Percentiles rank a stretch among this genome's conserved stretches.
These are phyloP conservation scores for Nothoprocta pentlandii DNA, from an alignment of 2,113 vertebrate species.

Conservation along the genomic window DNA sequence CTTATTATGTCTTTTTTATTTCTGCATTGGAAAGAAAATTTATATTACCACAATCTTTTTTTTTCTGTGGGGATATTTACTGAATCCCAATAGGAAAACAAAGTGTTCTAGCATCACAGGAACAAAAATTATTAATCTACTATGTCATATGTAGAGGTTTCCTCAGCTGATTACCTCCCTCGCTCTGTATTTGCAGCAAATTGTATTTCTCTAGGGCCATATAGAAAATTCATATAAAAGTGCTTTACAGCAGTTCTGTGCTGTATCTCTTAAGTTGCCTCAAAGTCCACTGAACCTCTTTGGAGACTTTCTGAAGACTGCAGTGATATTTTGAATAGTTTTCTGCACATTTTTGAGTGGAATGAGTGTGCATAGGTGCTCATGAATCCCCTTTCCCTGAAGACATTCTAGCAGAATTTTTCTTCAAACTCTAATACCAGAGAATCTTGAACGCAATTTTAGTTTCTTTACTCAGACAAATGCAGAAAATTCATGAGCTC, in stretches of 20 bases:
- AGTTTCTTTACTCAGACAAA: constrained; percentile 22
- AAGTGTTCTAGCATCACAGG: neutral
- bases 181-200: neutral
- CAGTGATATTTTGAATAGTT: constrained; percentile 3
- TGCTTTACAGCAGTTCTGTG: fast-evolving
- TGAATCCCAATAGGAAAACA: neutral
- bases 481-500: constrained; percentile 1
- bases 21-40: neutral
- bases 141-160: neutral
- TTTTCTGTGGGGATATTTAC: neutral
- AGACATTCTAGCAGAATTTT: neutral
- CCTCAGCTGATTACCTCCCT: neutral
- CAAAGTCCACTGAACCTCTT: neutral
- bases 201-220: too few species aligned
- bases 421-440: neutral
- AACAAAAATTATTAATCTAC: neutral
- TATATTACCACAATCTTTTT: neutral
- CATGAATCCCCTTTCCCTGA: neutral
- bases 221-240: neutral
- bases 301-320: neutral
- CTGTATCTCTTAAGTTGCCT: neutral
- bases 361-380: neutral
- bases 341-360: neutral
- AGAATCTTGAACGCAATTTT: constrained; percentile 36
- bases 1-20: neutral